A percentile compares a stretch with the other conserved stretches of the same genome.
These are phyloP conservation scores for Cheiracanthium punctorium DNA, from an alignment of 2,888 invertebrate species.

Conservation along the genomic window DNA sequence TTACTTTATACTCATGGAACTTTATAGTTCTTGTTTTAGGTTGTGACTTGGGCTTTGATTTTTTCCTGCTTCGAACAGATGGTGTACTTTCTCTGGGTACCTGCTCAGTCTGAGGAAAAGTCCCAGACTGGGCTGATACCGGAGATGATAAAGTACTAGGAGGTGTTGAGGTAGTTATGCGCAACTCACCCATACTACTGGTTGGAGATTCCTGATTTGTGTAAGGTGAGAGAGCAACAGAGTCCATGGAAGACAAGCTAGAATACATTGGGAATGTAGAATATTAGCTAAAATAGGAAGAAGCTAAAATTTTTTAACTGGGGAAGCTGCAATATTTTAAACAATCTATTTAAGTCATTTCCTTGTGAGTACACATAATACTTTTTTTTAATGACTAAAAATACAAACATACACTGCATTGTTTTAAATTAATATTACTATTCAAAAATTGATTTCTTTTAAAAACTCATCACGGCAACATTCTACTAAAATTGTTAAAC, in stretches of 20 bases:
- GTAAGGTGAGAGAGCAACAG: slow-evolving; percentile 56
- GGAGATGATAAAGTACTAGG: slow-evolving; percentile 40
- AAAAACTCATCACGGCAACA: no score
- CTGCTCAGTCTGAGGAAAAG: slow-evolving; percentile 10
- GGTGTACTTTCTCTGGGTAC: slow-evolving; percentile 55
- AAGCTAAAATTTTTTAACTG: no score
- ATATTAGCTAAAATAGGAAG: no score
- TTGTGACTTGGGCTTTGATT: slow-evolving; percentile 86
- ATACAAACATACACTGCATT: no score
- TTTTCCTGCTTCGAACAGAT: slow-evolving; percentile 79
- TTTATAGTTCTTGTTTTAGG: slow-evolving; percentile 93
- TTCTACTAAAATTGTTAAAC: no score
- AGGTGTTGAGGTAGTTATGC: slow-evolving; percentile 38
- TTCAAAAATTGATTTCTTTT: no score
- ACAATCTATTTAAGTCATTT: no score
- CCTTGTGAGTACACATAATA: no score
- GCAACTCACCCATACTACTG: slow-evolving; percentile 42
- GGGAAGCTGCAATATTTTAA: no score
- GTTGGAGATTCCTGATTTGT: slow-evolving; percentile 57
- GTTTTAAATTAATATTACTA: no score
- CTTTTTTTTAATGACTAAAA: no score
- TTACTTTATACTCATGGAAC: slow-evolving; percentile 93
- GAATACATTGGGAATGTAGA: no score
- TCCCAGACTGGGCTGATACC: slow-evolving; percentile 44
- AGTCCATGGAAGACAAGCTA: slow-evolving; percentile 61